Percentiles rank a stretch among this genome's conserved stretches.
Evolutionary conservation across 1,140 invertebrate species (phyloP).

Genomic region (Trichoplusia ni): DNA sequence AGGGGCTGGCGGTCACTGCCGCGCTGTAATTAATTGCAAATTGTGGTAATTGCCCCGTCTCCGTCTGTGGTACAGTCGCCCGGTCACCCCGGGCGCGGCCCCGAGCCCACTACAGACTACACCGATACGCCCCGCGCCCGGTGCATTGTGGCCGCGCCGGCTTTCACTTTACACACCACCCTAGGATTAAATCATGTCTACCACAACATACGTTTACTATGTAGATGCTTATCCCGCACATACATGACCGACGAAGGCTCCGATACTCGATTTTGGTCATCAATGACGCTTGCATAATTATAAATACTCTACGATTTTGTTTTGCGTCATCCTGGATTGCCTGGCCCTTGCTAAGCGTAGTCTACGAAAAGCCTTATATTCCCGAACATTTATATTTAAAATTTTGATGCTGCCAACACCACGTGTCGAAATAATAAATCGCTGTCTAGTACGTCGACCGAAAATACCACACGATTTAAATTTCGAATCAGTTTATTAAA

Average conservation of each 20-base stretch:
- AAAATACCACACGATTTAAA: background rate
- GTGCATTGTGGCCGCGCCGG: background rate
- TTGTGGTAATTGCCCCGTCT: conserved; percentile 41
- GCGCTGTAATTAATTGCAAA: conserved; percentile 51
- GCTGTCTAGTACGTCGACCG: background rate
- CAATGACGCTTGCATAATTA: too few relatives aligned
- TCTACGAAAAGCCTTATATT: too few relatives aligned
- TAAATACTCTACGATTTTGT: too few relatives aligned
- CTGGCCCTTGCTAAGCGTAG: too few relatives aligned
- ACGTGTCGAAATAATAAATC: conserved; percentile 18
- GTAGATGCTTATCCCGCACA: too few relatives aligned
- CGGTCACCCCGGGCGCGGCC: background rate
- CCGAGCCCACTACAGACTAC: conserved; percentile 2
- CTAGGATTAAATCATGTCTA: conserved; percentile 1
- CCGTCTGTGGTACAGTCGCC: too few relatives aligned
- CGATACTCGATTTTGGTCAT: too few relatives aligned
- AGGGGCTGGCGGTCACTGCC: conserved; percentile 30
- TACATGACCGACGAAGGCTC: too few relatives aligned
- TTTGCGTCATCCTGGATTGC: too few relatives aligned
- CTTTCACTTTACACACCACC: conserved; percentile 18
- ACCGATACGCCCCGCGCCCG: background rate
- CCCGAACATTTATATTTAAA: too few relatives aligned
- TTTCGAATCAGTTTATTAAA: background rate
- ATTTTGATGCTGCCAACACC: background rate
- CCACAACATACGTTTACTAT: too few relatives aligned